Base-by-base conservation (phyloP, 2,888 invertebrate genomes). In the Punctoribates punctum region DNA sequence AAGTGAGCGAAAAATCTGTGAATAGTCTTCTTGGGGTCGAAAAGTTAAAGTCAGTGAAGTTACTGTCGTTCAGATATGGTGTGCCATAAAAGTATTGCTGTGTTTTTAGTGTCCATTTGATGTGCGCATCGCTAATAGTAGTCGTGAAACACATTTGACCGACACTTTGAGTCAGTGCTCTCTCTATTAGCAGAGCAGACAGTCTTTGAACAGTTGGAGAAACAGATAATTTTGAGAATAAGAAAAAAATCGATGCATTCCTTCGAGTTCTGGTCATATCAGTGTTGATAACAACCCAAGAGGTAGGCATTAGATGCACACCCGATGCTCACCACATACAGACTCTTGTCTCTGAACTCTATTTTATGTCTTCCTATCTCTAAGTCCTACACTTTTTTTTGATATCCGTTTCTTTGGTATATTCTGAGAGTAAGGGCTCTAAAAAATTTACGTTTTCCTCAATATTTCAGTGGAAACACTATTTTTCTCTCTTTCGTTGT, bases 371-470 rank as follows among this genome's bases (percentile, higher is more conserved):
- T 20, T 62, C 11, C 20, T 62, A 13, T 62, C 27, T 62, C 9
- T n/a, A 13, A 48, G n/a, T 48, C 48, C 48, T 17, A 48, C 48
- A 48, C 48, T 17, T 17, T 13, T 15, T 54, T 54, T 54, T 54
- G 15, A 54, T 62, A 29, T 62, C 29, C 62, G 13, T 62, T 62
- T 29, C 8, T 2, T 62, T 8, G 6, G n/a, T 62, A 27, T 62
- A 27, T 62, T 62, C n/a, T 62, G 62, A 29, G 62, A 3, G 34
- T 34, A 34, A 34, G 34, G 34, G 34, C 62, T 25, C 6, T 62
- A 62, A 62, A 62, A 62, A 62, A 62, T 62, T 62, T 62, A 62
- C 62, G 62, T 62, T 62, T 62, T 29, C 62, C 62, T 27, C 29
- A 62, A 62, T 62, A 62, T 62, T 62, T 62, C 27, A 62, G 15